phyloP scores from a whole-genome alignment of 2,113 vertebrate species.

The Neotragus moschatus region DNA sequence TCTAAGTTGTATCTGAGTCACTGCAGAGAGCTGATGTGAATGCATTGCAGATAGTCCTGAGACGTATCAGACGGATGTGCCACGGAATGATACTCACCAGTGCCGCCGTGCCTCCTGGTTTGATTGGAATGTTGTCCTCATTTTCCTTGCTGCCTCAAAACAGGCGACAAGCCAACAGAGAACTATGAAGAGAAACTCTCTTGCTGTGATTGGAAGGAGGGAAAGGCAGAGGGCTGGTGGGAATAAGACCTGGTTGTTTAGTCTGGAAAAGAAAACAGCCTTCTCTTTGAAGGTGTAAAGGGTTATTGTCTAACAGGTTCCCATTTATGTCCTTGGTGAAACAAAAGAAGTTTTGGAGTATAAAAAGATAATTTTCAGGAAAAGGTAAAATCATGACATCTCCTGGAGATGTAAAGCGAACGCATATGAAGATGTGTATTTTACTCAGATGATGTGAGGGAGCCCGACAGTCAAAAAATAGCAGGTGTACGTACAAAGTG shows the following conservation, averaged over 20 bases:
- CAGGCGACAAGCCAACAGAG: background rate
- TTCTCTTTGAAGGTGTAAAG: background rate
- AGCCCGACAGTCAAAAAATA: background rate
- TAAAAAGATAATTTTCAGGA: background rate
- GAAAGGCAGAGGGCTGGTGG: background rate
- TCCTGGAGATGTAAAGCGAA: background rate
- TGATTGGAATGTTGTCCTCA: background rate
- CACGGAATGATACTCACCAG: rapidly evolving
- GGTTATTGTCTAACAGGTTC: background rate
- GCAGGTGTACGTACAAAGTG: background rate
- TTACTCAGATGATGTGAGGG: background rate
- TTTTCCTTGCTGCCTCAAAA: background rate
- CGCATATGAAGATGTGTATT: background rate
- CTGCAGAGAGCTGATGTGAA: background rate
- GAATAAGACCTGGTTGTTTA: background rate
- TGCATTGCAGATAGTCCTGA: background rate
- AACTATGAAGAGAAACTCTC: background rate
- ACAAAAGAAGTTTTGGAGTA: background rate
- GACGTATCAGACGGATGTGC: background rate
- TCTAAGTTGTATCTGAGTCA: background rate
- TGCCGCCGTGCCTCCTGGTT: no score
- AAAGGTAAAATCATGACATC: background rate
- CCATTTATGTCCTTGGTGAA: background rate
- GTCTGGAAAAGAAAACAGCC: background rate
- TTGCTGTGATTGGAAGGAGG: background rate